Percentiles rank a stretch among this genome's conserved stretches.
Conservation (phyloP, 2,888 invertebrate genomes). For the Polyommatus icarus region DNA sequence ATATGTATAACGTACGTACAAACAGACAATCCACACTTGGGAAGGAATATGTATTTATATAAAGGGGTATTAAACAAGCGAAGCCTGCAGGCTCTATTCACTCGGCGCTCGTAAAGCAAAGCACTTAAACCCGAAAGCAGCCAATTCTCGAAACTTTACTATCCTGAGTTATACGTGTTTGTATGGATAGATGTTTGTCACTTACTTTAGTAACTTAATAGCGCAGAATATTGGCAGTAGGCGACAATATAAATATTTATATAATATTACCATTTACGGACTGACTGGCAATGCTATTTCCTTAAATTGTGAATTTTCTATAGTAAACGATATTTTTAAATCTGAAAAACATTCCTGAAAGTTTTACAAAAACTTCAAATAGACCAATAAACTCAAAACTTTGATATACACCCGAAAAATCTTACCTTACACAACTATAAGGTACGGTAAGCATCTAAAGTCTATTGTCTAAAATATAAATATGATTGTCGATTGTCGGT, state of each 20-base stretch:
- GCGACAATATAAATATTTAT: not conserved
- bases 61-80: not conserved
- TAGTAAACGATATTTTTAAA: not conserved
- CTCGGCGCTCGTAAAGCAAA: constrained; percentile 9
- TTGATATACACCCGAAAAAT: not conserved
- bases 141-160: constrained; percentile 27
- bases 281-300: not conserved
- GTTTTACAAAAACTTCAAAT: not conserved
- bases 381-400: not conserved
- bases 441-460: not conserved
- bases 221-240: not conserved
- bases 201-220: not conserved
- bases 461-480: constrained; percentile 25
- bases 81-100: constrained; percentile 4
- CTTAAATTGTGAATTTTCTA: no score
- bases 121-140: constrained; percentile 2
- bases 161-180: not conserved
- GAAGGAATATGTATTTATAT: not conserved
- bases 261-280: not conserved
- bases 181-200: constrained; percentile 1
- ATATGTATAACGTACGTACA: not conserved
- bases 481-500: constrained; percentile 64
- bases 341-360: not conserved
- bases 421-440: not conserved
- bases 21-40: not conserved